Evolutionary conservation across 2,113 vertebrate species (phyloP).

Genomic region (Nematolebias whitei): DNA sequence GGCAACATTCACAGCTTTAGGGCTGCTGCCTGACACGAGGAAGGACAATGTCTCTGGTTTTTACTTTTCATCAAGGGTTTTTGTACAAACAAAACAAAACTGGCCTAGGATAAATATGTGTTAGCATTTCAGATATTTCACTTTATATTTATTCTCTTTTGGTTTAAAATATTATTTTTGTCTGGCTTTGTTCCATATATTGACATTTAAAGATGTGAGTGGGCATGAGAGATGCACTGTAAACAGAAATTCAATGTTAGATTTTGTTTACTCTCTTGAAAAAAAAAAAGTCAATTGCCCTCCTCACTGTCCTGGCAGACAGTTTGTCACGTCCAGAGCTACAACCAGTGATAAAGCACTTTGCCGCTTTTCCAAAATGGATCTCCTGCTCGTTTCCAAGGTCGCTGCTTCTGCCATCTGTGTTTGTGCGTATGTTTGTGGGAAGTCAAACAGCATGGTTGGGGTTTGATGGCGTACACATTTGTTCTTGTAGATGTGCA

Average conservation of each 20-base stretch:
- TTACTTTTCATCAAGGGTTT: background rate
- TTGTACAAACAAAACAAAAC: background rate
- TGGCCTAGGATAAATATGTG: background rate
- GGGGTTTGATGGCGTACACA: background rate
- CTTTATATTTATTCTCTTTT: no score
- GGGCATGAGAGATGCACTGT: slow-evolving; percentile 44
- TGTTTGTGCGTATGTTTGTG: slow-evolving; percentile 20
- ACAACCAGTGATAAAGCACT: slow-evolving; percentile 62
- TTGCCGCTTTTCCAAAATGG: slow-evolving; percentile 56
- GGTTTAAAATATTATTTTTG: background rate
- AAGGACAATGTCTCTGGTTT: background rate
- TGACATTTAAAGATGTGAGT: slow-evolving; percentile 37
- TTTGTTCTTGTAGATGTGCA: slow-evolving; percentile 6
- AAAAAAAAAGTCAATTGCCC: slow-evolving; percentile 71
- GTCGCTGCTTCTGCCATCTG: slow-evolving; percentile 57
- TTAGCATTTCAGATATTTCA: background rate
- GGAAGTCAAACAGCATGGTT: background rate
- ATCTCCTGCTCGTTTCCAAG: slow-evolving; percentile 63
- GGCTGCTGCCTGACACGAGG: background rate
- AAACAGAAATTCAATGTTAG: slow-evolving; percentile 52
- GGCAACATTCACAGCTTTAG: slow-evolving; percentile 1
- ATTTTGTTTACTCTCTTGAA: slow-evolving; percentile 58
- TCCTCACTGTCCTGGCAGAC: slow-evolving; percentile 43
- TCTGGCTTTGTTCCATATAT: slow-evolving; percentile 41
- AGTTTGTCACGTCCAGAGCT: slow-evolving; percentile 65